Percentiles rank a stretch among this genome's conserved stretches.
Evolutionary conservation across 2,113 vertebrate species (phyloP).

Genomic region (Podarcis raffonei): DNA sequence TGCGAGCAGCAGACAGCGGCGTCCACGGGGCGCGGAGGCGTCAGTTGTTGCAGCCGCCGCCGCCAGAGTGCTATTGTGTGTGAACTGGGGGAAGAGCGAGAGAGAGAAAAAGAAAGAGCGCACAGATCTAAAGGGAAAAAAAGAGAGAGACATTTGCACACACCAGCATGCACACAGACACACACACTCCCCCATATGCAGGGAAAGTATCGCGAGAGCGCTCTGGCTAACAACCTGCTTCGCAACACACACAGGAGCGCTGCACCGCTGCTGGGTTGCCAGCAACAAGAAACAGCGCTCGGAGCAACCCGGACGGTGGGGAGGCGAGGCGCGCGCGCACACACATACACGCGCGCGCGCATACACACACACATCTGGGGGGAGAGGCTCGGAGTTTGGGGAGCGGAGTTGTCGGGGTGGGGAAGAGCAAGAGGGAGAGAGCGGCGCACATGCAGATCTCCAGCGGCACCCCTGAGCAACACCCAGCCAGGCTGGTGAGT

Average conservation of each 20-base stretch:
- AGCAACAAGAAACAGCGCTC: not conserved
- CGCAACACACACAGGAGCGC: conserved; percentile 75
- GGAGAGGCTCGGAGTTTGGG: conserved; percentile 9
- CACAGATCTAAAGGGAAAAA: not conserved
- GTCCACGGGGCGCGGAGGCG: not conserved
- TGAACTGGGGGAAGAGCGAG: not conserved
- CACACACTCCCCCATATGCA: not conserved
- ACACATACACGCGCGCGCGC: not conserved
- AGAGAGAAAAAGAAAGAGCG: not conserved
- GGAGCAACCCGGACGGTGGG: not conserved
- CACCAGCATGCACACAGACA: not conserved
- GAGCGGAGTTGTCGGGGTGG: not conserved
- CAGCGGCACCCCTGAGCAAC: not conserved
- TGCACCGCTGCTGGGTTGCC: conserved; percentile 72
- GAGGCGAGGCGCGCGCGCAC: not conserved
- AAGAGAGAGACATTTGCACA: conserved; percentile 4
- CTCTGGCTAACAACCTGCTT: conserved; percentile 86
- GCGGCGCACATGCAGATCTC: conserved; percentile 26
- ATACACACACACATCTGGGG: conserved; percentile 1
- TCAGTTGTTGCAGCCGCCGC: not conserved
- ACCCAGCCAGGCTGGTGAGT: conserved; percentile 23
- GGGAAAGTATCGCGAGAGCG: conserved; percentile 86
- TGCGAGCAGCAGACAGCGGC: not conserved
- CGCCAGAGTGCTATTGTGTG: conserved; percentile 50
- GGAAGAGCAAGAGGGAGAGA: not conserved